Conservation (phyloP, 1,140 invertebrate species). For the Drosophila persimilis region DNA sequence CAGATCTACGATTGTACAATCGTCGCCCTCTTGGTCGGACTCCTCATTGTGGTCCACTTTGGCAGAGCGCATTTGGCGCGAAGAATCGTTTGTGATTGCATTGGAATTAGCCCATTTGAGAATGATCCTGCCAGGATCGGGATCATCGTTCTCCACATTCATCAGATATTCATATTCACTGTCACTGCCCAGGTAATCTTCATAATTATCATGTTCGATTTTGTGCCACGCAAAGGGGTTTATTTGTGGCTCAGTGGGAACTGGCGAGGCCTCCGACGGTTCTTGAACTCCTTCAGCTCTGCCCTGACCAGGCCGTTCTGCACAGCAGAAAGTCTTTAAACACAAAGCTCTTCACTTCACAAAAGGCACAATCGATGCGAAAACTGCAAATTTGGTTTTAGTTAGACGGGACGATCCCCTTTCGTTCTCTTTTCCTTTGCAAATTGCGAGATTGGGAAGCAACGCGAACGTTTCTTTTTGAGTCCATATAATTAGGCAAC, state of each 20-base stretch:
- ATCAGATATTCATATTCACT: conserved; percentile 24
- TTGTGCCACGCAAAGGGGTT: conserved; percentile 64
- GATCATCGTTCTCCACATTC: conserved; percentile 19
- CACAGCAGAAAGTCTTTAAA: conserved; percentile 70
- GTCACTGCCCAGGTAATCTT: conserved; percentile 30
- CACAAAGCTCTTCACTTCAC: conserved; percentile 71
- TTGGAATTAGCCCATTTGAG: conserved; percentile 52
- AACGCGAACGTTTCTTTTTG: conserved; percentile 46
- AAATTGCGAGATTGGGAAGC: conserved; percentile 2
- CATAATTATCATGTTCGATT: conserved; percentile 17
- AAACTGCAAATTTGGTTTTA: conserved; percentile 29
- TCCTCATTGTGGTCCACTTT: conserved; percentile 67
- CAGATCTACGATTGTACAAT: neutral
- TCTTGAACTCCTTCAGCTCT: conserved; percentile 38
- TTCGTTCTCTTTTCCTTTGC: conserved; percentile 18
- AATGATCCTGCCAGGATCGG: conserved; percentile 28
- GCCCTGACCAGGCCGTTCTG: conserved; percentile 65
- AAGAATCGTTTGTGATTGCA: neutral
- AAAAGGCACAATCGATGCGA: conserved; percentile 69
- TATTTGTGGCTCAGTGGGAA: conserved; percentile 28
- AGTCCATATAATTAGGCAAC: too few species aligned
- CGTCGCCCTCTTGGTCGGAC: conserved; percentile 23
- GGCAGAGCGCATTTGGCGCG: conserved; percentile 40
- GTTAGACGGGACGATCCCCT: conserved; percentile 1
- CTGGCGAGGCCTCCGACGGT: neutral